Base-by-base conservation (phyloP, 2,888 invertebrate species). In the Campoletis raptor region DNA sequence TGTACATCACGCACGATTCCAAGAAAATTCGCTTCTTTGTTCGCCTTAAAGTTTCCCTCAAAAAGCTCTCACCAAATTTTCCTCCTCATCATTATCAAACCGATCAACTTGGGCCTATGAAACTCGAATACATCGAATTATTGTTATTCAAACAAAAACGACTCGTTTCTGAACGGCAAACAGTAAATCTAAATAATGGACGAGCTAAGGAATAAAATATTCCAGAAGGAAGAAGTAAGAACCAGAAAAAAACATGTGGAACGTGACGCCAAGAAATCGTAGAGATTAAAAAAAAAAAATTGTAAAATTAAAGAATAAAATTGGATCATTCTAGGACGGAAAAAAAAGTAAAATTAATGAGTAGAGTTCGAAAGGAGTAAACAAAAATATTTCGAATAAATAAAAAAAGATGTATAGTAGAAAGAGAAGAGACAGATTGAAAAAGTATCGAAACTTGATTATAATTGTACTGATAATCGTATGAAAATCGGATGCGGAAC, bases 401-500 rank as follows among this genome's bases (percentile, higher is more conserved):
- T 7, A 45, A 24, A 15, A 5, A 45, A 45, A 15, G 24, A 30
- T 3, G 4, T 12, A 69, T 0, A 45, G n/a, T n/a, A 45, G 12
- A 69, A 24, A 10, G 15, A 69, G 18, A 45, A 21, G 21, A 15
- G 30, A 70, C 52, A 12, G 21, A 12, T 54, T 37, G 7, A 18
- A 5, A n/a, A 18, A 18, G 37, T 24, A 54, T 21, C 30, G 4
- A 24, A 67, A 67, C 21, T 67, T 54, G 18, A 69, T 79, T 79
- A 18, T 40, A 69, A 54, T 69, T 57, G 57, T 7, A n/a, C 21
- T 69, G 69, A 79, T 69, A 79, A 79, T 69, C 69, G 54, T 8
- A 24, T n/a, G n/a, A 57, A 69, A 78, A 78, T 36, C 36, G 24
- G 21, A 42, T 24, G 30, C 54, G 69, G 40, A 36, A 36, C 48